A percentile compares a stretch with the other conserved stretches of the same genome.
Evolutionary conservation across 2,797 vertebrate genomes (phyloP).

Genomic region (Hipposideros larvatus): DNA sequence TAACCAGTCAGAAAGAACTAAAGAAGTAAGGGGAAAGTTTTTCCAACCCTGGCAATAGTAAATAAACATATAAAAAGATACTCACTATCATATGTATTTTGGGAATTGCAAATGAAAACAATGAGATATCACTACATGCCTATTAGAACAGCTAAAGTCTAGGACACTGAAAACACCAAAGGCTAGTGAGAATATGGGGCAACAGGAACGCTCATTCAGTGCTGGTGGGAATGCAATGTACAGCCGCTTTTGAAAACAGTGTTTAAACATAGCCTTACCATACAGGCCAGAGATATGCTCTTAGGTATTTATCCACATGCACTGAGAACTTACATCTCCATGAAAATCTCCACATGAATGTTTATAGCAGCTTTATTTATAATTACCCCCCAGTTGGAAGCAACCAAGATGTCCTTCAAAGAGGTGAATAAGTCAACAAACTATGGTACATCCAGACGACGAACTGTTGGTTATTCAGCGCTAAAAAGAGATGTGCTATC

Average conservation of each 20-base stretch:
- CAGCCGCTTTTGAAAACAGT: neutral
- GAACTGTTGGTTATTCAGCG: neutral
- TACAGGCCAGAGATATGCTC: conserved; percentile 5
- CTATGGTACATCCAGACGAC: conserved; percentile 13
- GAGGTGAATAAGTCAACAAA: neutral
- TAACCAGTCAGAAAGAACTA: neutral
- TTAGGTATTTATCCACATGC: conserved; percentile 34
- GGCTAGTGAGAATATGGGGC: neutral
- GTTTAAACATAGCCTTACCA: conserved; percentile 5
- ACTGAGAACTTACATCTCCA: neutral
- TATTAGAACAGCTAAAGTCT: neutral
- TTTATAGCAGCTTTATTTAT: conserved; percentile 40
- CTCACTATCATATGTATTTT: neutral
- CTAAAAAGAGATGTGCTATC: neutral
- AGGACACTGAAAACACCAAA: neutral
- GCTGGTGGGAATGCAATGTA: neutral
- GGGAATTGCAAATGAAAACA: neutral
- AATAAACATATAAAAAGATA: neutral
- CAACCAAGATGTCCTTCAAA: neutral
- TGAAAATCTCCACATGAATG: conserved; percentile 32
- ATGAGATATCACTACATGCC: neutral
- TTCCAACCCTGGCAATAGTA: neutral
- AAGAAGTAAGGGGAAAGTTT: neutral
- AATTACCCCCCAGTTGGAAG: conserved; percentile 5
- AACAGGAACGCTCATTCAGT: neutral